Evolutionary conservation across 1,140 invertebrate species (phyloP).

Genomic region (Drosophila willistoni): DNA sequence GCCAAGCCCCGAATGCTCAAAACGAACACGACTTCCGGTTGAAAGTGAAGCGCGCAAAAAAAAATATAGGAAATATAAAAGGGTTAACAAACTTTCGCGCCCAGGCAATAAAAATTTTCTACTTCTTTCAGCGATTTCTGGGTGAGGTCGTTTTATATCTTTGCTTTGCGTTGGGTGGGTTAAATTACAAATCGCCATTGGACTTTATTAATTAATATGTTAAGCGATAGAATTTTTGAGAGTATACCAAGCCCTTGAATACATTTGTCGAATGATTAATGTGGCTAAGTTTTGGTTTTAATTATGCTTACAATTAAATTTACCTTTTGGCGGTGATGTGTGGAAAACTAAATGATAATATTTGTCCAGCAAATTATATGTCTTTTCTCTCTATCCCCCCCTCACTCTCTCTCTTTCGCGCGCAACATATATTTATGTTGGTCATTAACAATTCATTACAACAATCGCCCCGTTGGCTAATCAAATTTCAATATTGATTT

Average conservation of each 20-base stretch:
- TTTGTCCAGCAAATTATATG: slow-evolving; percentile 10
- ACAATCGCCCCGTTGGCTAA: slow-evolving; percentile 16
- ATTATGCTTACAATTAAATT: slow-evolving; percentile 34
- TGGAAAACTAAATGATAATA: slow-evolving; percentile 14
- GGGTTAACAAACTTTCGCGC: slow-evolving; percentile 72
- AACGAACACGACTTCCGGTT: slow-evolving; percentile 65
- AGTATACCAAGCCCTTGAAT: slow-evolving; percentile 27
- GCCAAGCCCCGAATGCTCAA: slow-evolving; percentile 55
- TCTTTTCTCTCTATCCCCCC: background rate
- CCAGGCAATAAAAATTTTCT: slow-evolving; percentile 54
- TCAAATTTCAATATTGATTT: slow-evolving; percentile 39
- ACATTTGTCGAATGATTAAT: slow-evolving; percentile 7
- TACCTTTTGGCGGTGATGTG: slow-evolving; percentile 9
- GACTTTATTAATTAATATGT: slow-evolving; percentile 13
- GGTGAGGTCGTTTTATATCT: slow-evolving; percentile 30
- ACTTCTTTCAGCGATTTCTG: slow-evolving; percentile 16
- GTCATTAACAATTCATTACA: slow-evolving; percentile 25
- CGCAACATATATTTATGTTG: slow-evolving; percentile 7
- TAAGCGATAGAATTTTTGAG: slow-evolving; percentile 69
- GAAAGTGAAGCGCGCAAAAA: slow-evolving; percentile 60
- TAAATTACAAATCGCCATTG: slow-evolving; percentile 73
- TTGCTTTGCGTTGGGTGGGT: slow-evolving; percentile 21
- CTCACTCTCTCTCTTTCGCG: background rate
- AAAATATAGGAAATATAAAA: slow-evolving; percentile 25
- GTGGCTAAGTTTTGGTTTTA: slow-evolving; percentile 32